Percentiles rank a stretch among this genome's conserved stretches.
phyloP scores from a whole-genome alignment of 64 coral and sea anemone genomes.

The Pocillopora verrucosa region DNA sequence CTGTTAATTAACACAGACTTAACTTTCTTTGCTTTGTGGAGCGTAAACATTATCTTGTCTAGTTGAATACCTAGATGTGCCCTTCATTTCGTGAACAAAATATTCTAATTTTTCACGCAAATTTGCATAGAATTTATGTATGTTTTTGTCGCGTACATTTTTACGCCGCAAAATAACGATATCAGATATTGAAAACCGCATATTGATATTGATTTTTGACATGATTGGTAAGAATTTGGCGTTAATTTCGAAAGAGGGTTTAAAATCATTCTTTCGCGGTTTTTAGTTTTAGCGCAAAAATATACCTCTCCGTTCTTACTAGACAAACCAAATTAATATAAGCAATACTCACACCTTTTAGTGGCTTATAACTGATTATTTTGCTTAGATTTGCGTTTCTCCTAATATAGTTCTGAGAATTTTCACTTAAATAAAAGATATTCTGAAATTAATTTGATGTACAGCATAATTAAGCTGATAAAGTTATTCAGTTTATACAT shows the following conservation, averaged over 20 bases:
- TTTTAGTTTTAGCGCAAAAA: neutral
- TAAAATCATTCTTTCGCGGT: neutral
- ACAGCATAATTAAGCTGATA: neutral
- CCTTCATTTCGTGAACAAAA: neutral
- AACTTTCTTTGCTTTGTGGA: neutral
- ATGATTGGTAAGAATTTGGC: neutral
- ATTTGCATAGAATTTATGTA: neutral
- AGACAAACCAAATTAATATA: neutral
- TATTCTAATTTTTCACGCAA: neutral
- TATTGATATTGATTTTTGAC: neutral
- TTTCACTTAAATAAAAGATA: neutral
- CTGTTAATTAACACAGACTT: slow-evolving; percentile 8
- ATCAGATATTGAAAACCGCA: slow-evolving; percentile 4
- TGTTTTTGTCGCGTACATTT: neutral
- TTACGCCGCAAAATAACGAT: neutral
- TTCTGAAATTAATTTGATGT: neutral
- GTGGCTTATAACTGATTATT: neutral
- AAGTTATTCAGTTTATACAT: neutral
- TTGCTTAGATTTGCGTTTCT: neutral
- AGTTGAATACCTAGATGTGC: neutral
- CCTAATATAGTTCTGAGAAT: neutral
- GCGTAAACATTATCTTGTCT: neutral
- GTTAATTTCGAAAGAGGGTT: neutral
- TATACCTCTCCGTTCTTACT: neutral
- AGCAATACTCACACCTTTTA: neutral